Evolutionary conservation across 2,797 vertebrate species (phyloP).

Genomic region (Myotis planiceps): DNA sequence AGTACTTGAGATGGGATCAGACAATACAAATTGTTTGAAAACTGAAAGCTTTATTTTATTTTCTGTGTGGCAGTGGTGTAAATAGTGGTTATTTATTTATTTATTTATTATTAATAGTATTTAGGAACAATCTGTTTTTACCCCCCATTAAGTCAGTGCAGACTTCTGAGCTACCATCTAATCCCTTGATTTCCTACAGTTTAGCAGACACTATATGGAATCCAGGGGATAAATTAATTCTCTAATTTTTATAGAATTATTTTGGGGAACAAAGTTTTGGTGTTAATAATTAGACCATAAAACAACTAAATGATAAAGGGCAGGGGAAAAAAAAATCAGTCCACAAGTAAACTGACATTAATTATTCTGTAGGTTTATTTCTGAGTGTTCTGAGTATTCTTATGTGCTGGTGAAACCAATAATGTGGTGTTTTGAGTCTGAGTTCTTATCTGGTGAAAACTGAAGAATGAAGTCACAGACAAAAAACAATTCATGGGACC

Average conservation of each 20-base stretch:
- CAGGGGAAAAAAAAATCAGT: not conserved
- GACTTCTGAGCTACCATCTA: not conserved
- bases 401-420: not conserved
- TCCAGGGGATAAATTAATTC: not conserved
- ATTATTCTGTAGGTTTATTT: not conserved
- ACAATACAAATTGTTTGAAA: not conserved
- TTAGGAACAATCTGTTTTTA: not conserved
- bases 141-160: not conserved
- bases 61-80: not conserved
- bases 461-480: no score
- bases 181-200: not conserved
- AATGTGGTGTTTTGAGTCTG: no score
- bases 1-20: not conserved
- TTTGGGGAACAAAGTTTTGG: not conserved
- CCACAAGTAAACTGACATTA: not conserved
- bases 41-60: not conserved
- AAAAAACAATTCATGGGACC: no score
- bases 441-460: no score
- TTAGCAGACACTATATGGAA: not conserved
- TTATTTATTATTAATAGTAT: not conserved
- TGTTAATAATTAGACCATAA: slow-evolving; percentile 12
- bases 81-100: not conserved
- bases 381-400: slow-evolving; percentile 6
- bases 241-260: not conserved
- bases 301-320: not conserved